A percentile compares a stretch with the other conserved stretches of the same genome.
These are phyloP conservation scores for Esox lucius DNA, from an alignment of 2,797 vertebrate genomes.

Conservation along the genomic window DNA sequence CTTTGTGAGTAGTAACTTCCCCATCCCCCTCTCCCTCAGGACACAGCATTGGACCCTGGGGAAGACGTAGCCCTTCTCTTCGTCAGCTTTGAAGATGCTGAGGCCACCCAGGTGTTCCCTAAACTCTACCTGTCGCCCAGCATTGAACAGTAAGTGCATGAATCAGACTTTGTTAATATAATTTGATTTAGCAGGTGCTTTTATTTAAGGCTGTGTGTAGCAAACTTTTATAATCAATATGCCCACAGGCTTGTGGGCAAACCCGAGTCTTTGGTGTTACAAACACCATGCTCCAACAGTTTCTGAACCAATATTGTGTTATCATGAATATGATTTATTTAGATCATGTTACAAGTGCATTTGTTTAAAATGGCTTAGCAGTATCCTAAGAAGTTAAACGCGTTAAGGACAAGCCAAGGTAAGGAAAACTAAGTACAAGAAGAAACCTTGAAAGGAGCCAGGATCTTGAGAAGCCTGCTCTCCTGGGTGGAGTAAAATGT, in stretches of 20 bases:
- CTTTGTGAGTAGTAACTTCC: not conserved
- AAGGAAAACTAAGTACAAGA: not conserved
- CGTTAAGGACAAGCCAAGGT: not conserved
- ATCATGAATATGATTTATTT: too few species aligned
- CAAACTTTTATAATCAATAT: too few species aligned
- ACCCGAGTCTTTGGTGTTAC: too few species aligned
- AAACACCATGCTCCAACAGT: too few species aligned
- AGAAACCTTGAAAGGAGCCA: not conserved
- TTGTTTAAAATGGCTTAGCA: too few species aligned
- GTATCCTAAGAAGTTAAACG: not conserved
- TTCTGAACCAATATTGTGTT: too few species aligned
- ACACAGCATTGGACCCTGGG: conserved; percentile 94
- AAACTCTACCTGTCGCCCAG: conserved; percentile 95
- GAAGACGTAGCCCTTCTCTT: conserved; percentile 96
- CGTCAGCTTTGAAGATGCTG: conserved; percentile 95
- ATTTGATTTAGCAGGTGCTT: not conserved
- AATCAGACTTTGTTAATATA: conserved; percentile 16
- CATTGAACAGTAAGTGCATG: conserved; percentile 91
- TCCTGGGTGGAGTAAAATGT: not conserved
- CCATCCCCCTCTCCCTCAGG: conserved; percentile 66
- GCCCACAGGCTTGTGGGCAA: too few species aligned
- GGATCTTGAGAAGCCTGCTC: not conserved
- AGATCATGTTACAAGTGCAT: not conserved
- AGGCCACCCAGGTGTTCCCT: conserved; percentile 95
- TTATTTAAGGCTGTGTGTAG: too few species aligned